phyloP scores from a whole-genome alignment of 2,888 invertebrate genomes.

The Thumatha senex region DNA sequence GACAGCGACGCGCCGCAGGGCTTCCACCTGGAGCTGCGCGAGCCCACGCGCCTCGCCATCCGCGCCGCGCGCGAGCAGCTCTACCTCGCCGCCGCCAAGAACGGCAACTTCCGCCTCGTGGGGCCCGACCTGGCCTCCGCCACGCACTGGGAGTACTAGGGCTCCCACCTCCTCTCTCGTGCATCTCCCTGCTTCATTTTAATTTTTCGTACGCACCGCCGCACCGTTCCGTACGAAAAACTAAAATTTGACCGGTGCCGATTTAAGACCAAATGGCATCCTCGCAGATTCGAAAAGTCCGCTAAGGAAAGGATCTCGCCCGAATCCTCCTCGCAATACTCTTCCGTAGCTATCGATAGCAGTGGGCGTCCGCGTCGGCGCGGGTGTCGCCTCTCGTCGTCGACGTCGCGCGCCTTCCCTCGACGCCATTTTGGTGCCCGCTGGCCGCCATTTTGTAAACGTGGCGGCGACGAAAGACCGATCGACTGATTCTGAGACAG shows the following conservation, averaged over 20 bases:
- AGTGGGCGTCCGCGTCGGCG: slow-evolving; percentile 43
- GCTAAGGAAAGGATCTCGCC: slow-evolving; percentile 48
- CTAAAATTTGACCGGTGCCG: no score
- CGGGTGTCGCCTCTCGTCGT: slow-evolving; percentile 53
- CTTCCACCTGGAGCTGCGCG: slow-evolving; percentile 96
- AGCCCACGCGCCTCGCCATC: slow-evolving; percentile 96
- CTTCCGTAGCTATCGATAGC: slow-evolving; percentile 51
- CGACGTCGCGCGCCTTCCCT: slow-evolving; percentile 41
- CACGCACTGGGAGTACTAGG: slow-evolving; percentile 97
- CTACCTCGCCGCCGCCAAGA: slow-evolving; percentile 95
- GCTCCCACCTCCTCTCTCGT: background rate
- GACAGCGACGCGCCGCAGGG: slow-evolving; percentile 92
- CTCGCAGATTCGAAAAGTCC: background rate
- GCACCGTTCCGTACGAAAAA: no score
- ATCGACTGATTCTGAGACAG: slow-evolving; percentile 63
- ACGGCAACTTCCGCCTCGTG: slow-evolving; percentile 94
- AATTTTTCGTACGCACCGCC: background rate
- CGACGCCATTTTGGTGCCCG: slow-evolving; percentile 53
- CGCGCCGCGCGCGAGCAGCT: slow-evolving; percentile 88
- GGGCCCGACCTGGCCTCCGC: slow-evolving; percentile 90
- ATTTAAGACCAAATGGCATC: no score
- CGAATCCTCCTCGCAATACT: slow-evolving; percentile 58
- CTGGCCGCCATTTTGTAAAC: slow-evolving; percentile 55
- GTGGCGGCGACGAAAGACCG: slow-evolving; percentile 73
- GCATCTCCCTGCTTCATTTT: slow-evolving; percentile 11